Conservation (phyloP, 2,113 vertebrate species). For the Stegastes partitus region DNA sequence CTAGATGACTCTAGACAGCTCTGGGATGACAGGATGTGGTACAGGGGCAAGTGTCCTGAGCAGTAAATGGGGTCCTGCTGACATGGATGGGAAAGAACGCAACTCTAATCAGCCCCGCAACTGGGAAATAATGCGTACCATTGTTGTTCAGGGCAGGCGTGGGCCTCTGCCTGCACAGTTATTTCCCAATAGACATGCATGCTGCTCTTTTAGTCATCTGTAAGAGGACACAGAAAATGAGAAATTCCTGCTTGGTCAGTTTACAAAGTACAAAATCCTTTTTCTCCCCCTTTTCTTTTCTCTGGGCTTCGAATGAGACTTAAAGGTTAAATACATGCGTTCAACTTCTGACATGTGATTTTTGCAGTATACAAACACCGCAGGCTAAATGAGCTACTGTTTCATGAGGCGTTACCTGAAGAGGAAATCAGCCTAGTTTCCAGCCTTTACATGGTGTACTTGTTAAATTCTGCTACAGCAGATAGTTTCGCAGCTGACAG, state of each 20-base stretch:
- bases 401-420: conserved; percentile 7
- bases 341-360: not conserved
- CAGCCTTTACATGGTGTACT: not conserved
- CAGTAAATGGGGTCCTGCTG: conserved; percentile 76
- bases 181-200: conserved; percentile 66
- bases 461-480: not conserved
- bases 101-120: conserved; percentile 78
- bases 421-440: conserved; percentile 6
- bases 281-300: conserved; percentile 1
- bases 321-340: conserved; percentile 39
- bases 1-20: not conserved
- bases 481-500: conserved; percentile 38
- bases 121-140: conserved; percentile 82
- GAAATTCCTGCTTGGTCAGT: conserved; percentile 39
- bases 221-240: conserved; percentile 58
- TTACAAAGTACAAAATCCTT: conserved; percentile 33
- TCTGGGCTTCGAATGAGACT: not conserved
- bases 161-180: conserved; percentile 77
- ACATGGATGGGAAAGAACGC: conserved; percentile 82
- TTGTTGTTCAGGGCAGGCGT: conserved; percentile 79
- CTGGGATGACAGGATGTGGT: conserved; percentile 76
- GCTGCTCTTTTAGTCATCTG: conserved; percentile 56
- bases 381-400: conserved; percentile 3
- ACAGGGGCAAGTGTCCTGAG: conserved; percentile 70
- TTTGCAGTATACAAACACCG: not conserved